A percentile compares a stretch with the other conserved stretches of the same genome.
These are phyloP conservation scores for Gryllus longicercus DNA, from an alignment of 2,888 invertebrate genomes.

Conservation along the genomic window DNA sequence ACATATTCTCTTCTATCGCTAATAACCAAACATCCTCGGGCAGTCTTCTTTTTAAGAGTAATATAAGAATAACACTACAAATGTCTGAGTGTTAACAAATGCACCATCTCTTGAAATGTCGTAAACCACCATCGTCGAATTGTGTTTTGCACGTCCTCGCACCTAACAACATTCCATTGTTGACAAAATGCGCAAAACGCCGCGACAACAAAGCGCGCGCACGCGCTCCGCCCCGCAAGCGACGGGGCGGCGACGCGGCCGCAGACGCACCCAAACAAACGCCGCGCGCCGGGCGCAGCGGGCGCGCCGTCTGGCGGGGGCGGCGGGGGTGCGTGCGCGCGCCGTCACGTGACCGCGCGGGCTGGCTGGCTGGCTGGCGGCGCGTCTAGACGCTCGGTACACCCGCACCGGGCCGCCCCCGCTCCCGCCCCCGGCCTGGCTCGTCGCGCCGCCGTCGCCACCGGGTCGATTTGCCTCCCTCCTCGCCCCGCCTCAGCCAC, in stretches of 20 bases:
- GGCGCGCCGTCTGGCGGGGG: background rate
- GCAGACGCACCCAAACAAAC: background rate
- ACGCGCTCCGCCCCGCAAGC: background rate
- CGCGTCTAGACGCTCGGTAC: constrained; percentile 17
- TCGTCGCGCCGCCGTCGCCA: background rate
- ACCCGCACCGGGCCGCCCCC: background rate
- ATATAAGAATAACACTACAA: no score
- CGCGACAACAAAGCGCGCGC: background rate
- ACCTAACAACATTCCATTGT: background rate
- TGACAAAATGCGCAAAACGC: background rate
- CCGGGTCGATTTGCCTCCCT: background rate
- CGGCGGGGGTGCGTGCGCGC: background rate
- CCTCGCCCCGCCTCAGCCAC: background rate
- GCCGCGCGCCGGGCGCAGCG: background rate
- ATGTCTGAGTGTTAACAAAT: no score
- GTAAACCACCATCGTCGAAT: background rate
- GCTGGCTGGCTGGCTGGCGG: background rate
- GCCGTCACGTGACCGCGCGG: background rate
- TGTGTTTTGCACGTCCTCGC: background rate
- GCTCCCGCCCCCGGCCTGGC: background rate
- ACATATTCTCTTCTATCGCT: background rate
- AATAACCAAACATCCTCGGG: background rate
- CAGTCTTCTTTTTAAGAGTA: background rate
- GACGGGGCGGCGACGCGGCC: no score
- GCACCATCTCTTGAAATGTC: no score